phyloP scores from a whole-genome alignment of 2,888 invertebrate species.

The Ophioninae sp. region DNA sequence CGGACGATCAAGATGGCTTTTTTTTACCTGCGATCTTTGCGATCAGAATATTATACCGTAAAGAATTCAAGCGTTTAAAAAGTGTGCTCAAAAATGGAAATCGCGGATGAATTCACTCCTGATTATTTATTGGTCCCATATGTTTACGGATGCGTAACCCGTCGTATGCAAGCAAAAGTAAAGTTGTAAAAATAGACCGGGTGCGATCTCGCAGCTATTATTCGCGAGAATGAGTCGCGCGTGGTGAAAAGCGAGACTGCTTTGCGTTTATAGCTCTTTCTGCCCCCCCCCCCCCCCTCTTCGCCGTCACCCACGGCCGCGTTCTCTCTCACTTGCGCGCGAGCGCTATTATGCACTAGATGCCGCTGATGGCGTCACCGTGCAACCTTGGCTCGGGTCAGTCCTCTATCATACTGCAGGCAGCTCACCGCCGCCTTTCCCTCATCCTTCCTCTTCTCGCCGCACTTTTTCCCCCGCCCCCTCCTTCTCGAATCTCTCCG shows the following conservation, averaged over 20 bases:
- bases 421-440: constrained; percentile 66
- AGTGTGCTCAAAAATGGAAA: not conserved
- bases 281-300: not conserved
- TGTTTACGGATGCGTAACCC: constrained; percentile 10
- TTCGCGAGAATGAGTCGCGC: constrained; percentile 33
- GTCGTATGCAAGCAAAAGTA: constrained; percentile 15
- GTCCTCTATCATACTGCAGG: constrained; percentile 80
- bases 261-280: constrained; percentile 5
- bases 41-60: not conserved
- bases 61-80: not conserved
- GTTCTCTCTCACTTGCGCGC: constrained; percentile 64
- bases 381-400: constrained; percentile 81
- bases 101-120: not conserved
- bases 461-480: constrained; percentile 33
- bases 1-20: not conserved
- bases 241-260: constrained; percentile 30
- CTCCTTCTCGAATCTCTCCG: constrained; percentile 40
- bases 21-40: not conserved
- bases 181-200: constrained; percentile 35
- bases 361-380: constrained; percentile 79
- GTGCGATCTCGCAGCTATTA: constrained; percentile 33
- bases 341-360: constrained; percentile 80
- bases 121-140: constrained; percentile 3
- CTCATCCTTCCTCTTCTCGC: constrained; percentile 51
- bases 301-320: not conserved